phyloP scores from a whole-genome alignment of 1,140 invertebrate species.

The Rhizoglyphus robini region DNA sequence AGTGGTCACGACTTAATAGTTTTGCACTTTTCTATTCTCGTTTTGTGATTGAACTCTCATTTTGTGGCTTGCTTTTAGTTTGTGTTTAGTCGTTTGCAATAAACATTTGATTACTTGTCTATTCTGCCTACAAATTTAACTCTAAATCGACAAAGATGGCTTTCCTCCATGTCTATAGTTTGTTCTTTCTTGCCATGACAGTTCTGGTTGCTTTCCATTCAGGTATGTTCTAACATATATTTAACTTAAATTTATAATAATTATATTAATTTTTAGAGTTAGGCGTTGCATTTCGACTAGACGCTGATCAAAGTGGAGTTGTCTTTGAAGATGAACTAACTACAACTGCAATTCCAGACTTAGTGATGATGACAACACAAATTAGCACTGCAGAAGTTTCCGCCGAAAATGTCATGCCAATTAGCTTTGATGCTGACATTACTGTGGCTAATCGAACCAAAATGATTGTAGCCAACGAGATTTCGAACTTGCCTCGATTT shows the following conservation, averaged over 20 bases:
- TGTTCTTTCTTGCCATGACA: neutral
- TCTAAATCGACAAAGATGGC: too few species aligned
- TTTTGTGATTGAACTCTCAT: too few species aligned
- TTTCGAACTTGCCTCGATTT: neutral
- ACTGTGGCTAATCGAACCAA: neutral
- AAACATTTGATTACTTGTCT: neutral
- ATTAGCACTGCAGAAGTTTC: neutral
- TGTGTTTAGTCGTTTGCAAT: too few species aligned
- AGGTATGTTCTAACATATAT: neutral
- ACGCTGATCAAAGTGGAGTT: too few species aligned
- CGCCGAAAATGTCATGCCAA: too few species aligned
- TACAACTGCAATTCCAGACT: neutral
- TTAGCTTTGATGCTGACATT: neutral
- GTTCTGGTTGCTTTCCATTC: neutral
- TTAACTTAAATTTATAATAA: neutral
- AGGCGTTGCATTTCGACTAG: neutral
- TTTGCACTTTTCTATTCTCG: too few species aligned
- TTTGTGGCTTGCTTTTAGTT: too few species aligned
- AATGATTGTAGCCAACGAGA: slow-evolving; percentile 8
- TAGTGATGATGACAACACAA: neutral
- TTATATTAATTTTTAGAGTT: neutral
- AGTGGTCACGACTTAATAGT: too few species aligned
- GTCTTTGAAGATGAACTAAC: neutral
- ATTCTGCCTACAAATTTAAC: neutral
- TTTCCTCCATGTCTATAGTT: neutral